Evolutionary conservation across 2,113 vertebrate genomes (phyloP).

Genomic region (Bos taurus): ARS-UCD2.0 NC_037343.1:18736001-18736500

Average conservation of each 20-base stretch:
- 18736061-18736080: not conserved
- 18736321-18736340: not conserved
- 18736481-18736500: not conserved
- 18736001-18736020: not conserved
- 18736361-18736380: not conserved
- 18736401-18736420: not conserved
- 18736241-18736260: not conserved
- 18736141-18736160: not conserved
- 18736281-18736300: not conserved
- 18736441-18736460: not conserved
- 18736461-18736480: not conserved
- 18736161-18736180: not conserved
- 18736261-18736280: not conserved
- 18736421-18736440: not conserved
- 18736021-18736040: not conserved
- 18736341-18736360: not conserved
- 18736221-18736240: not conserved
- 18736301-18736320: not conserved
- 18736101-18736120: not conserved
- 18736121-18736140: not conserved
- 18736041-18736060: rapidly evolving
- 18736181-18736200: not conserved
- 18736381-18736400: not conserved
- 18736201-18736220: not conserved
- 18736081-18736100: not conserved